Evolutionary conservation across 2,888 invertebrate genomes (phyloP), one percentile per base, ranked within the genome.

Genomic region (Anaspis maculata): DNA sequence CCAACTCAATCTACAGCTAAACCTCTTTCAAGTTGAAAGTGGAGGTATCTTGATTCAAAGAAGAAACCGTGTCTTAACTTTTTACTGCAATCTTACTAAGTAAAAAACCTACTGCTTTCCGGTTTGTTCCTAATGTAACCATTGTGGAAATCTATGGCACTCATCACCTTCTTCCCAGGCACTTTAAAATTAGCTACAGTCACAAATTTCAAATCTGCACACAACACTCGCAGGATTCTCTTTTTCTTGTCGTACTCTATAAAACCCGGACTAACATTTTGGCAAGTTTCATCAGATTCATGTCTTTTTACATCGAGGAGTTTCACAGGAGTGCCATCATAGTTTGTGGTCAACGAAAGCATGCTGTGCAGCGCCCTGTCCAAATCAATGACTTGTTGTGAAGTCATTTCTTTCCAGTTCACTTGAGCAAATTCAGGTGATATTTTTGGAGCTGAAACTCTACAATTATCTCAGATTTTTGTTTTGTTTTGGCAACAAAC

Each of bases 71-170:
- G n/a, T n/a, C n/a, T n/a, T n/a, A n/a, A n/a, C n/a, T n/a, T n/a
- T n/a, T n/a, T n/a, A n/a, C n/a, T n/a, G n/a, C n/a, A n/a, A n/a
- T n/a, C n/a, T n/a, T n/a, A n/a, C n/a, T n/a, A n/a, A n/a, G n/a
- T n/a, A n/a, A n/a, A n/a, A n/a, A n/a, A n/a, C n/a, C n/a, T n/a
- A n/a, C n/a, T n/a, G n/a, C n/a, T n/a, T n/a, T n/a, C n/a, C n/a
- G n/a, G n/a, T n/a, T n/a, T n/a, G n/a, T n/a, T n/a, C n/a, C n/a
- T n/a, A n/a, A n/a, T n/a, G n/a, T n/a, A n/a, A 5, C 92, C 92
- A 70, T 90, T 90, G 62, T 78, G 78, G 69, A 95, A 95, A 57
- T 89, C 88, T 48, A 65, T 53, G 2, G 89, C 85, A 29, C 71
- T 74, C 76, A 92, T 86, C 49, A 73, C 68, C 59, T 74, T 80